These are phyloP conservation scores for Peromyscus aztecus DNA, from an alignment of 2,797 vertebrate genomes.

Conservation along the genomic window DNA sequence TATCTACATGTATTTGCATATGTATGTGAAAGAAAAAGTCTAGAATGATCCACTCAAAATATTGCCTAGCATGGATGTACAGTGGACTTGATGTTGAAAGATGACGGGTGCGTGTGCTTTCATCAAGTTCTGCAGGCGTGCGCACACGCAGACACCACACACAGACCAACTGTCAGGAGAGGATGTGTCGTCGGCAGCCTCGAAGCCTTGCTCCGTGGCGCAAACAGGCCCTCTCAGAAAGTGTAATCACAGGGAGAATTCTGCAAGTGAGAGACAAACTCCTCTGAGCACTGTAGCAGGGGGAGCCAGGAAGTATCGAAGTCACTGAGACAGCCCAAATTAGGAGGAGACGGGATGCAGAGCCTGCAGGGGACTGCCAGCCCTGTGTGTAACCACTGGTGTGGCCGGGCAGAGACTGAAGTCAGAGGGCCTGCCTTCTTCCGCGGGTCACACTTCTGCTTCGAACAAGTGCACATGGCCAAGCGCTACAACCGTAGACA, in stretches of 20 bases:
- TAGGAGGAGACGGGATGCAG: not conserved
- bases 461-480: not conserved
- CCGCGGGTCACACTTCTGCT: not conserved
- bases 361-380: fast-evolving
- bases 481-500: not conserved
- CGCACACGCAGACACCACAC: not conserved
- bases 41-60: not conserved
- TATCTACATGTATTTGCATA: not conserved
- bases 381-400: fast-evolving
- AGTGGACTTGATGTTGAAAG: not conserved
- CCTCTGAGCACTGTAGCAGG: not conserved
- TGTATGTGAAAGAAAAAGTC: not conserved
- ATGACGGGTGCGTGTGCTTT: not conserved
- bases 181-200: not conserved
- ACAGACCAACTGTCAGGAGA: not conserved
- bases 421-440: not conserved
- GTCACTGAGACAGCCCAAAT: not conserved
- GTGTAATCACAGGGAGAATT: not conserved
- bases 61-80: not conserved
- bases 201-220: not conserved
- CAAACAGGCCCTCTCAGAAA: not conserved
- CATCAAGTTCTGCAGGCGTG: not conserved
- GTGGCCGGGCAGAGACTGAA: not conserved
- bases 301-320: not conserved
- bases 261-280: not conserved